phyloP scores from a whole-genome alignment of 2,113 vertebrate genomes.

The Tetrao urogallus region DNA sequence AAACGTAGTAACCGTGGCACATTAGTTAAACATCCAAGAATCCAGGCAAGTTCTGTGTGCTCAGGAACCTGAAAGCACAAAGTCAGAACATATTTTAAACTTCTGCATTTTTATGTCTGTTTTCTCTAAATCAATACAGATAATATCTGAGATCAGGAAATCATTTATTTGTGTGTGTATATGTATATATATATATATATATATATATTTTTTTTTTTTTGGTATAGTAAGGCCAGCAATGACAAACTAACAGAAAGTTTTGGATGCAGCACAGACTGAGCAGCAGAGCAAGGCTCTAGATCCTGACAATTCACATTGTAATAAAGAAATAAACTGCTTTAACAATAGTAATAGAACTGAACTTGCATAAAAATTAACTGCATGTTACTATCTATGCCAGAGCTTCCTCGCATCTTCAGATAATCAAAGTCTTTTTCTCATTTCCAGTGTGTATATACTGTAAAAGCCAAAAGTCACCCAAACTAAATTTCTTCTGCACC shows the following conservation, averaged over 20 bases:
- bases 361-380: not conserved
- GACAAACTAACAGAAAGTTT: not conserved
- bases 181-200: no score
- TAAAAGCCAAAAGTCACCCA: not conserved
- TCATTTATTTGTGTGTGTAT: not conserved
- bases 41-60: conserved; percentile 92
- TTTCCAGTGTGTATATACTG: not conserved
- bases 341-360: not conserved
- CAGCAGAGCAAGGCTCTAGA: not conserved
- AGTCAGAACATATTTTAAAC: not conserved
- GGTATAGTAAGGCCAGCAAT: not conserved
- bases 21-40: conserved; percentile 91
- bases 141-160: not conserved
- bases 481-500: not conserved
- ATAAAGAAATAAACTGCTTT: not conserved
- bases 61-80: conserved; percentile 84
- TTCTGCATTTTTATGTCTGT: not conserved
- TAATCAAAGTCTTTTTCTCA: not conserved
- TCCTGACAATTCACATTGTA: not conserved
- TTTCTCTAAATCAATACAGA: not conserved
- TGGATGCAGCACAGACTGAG: not conserved
- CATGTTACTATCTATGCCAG: not conserved
- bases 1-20: conserved; percentile 90
- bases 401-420: not conserved
- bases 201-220: no score